Percentiles rank a stretch among this genome's conserved stretches.
Conservation (phyloP, 2,113 vertebrate genomes). For the Tetrao urogallus region DNA sequence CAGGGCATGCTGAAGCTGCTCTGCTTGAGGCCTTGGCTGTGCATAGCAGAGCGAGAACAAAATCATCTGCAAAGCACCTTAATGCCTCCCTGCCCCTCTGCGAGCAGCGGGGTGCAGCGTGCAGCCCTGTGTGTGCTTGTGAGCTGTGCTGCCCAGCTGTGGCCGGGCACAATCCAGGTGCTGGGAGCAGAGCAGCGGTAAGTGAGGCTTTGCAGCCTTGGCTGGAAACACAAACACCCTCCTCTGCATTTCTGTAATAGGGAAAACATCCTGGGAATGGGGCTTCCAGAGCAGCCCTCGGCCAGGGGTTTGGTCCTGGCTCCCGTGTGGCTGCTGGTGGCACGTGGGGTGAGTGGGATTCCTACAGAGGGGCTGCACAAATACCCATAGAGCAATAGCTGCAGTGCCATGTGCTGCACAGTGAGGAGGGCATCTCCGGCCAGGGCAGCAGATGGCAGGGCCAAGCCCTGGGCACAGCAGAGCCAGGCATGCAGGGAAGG, state of each 20-base stretch:
- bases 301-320: not conserved
- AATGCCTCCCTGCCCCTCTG: not conserved
- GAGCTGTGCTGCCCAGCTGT: not conserved
- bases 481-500: not conserved
- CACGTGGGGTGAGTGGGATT: not conserved
- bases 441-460: slow-evolving; percentile 41
- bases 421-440: fast-evolving
- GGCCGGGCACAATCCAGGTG: fast-evolving
- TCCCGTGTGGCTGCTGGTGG: fast-evolving
- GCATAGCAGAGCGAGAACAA: fast-evolving
- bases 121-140: not conserved
- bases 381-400: not conserved
- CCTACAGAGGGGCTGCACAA: fast-evolving
- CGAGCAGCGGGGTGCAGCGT: not conserved
- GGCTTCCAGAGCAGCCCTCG: not conserved
- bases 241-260: fast-evolving
- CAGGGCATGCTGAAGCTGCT: not conserved
- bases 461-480: not conserved
- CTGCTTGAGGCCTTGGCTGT: fast-evolving
- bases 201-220: not conserved
- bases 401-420: not conserved
- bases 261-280: not conserved
- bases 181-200: not conserved
- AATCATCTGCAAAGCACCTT: not conserved
- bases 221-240: not conserved